A percentile compares a stretch with the other conserved stretches of the same genome.
phyloP scores from a whole-genome alignment of 2,113 vertebrate genomes.

The Gobio gobio region DNA sequence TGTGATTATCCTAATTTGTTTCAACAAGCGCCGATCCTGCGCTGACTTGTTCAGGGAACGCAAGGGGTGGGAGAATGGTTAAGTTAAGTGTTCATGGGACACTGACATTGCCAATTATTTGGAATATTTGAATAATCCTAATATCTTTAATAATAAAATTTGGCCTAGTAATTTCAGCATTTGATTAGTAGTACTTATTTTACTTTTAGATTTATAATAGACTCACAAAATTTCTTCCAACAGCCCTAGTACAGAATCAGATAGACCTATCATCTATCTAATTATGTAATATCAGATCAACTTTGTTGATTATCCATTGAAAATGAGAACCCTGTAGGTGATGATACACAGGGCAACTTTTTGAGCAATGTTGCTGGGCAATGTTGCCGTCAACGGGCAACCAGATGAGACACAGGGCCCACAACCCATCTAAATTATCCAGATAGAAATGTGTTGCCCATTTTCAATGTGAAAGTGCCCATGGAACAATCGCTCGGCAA shows the following conservation, averaged over 20 bases:
- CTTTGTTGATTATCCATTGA: not conserved
- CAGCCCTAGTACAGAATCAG: not conserved
- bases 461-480: no score
- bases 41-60: not conserved
- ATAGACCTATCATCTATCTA: not conserved
- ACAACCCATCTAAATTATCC: no score
- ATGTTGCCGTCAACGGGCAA: no score
- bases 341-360: no score
- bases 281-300: not conserved
- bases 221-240: not conserved
- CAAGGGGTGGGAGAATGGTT: not conserved
- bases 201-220: not conserved
- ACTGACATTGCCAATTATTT: not conserved
- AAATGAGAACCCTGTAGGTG: no score
- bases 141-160: not conserved
- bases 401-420: no score
- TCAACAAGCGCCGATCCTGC: not conserved
- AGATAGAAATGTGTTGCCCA: no score
- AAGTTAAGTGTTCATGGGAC: not conserved
- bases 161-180: not conserved
- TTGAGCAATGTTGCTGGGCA: no score
- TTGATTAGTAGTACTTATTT: not conserved
- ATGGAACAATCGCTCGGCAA: no score
- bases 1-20: not conserved
- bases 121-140: not conserved